These are phyloP conservation scores for Hydroisotoma schaefferi DNA, from an alignment of 2,888 invertebrate genomes.

Conservation along the genomic window DNA sequence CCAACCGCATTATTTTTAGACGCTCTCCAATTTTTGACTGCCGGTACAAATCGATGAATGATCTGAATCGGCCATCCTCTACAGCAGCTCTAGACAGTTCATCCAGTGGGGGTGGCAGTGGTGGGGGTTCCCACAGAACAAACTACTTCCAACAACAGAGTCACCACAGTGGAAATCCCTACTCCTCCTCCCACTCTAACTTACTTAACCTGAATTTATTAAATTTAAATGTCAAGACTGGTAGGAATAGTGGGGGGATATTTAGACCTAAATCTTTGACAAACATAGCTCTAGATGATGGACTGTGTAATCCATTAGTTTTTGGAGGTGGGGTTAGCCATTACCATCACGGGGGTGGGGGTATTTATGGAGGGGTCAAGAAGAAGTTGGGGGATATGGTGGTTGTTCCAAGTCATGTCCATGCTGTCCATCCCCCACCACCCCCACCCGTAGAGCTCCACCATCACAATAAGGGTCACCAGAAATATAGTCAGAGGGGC, in stretches of 20 bases:
- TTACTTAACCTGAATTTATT: slow-evolving; percentile 34
- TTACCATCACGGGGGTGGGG: slow-evolving; percentile 9
- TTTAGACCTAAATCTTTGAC: slow-evolving; percentile 45
- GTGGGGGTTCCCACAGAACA: background rate
- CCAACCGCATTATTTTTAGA: slow-evolving; percentile 44
- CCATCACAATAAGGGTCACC: background rate
- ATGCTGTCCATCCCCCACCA: slow-evolving; percentile 37
- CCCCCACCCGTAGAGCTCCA: slow-evolving; percentile 35
- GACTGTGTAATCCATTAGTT: slow-evolving; percentile 2
- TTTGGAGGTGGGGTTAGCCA: slow-evolving; percentile 2
- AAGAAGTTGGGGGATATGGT: slow-evolving; percentile 43
- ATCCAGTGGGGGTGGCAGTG: slow-evolving; percentile 11
- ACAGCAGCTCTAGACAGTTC: slow-evolving; percentile 29
- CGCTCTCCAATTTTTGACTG: slow-evolving; percentile 46
- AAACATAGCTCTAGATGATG: slow-evolving; percentile 40
- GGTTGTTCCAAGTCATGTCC: slow-evolving; percentile 37
- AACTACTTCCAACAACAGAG: slow-evolving; percentile 20
- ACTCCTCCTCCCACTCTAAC: slow-evolving; percentile 15
- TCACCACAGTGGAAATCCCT: background rate
- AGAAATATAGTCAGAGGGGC: slow-evolving; percentile 28
- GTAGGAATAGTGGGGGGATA: slow-evolving; percentile 34
- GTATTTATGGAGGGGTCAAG: slow-evolving; percentile 26
- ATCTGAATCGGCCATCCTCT: slow-evolving; percentile 37
- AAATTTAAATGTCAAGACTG: slow-evolving; percentile 27
- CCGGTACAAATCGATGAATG: slow-evolving; percentile 47